Percentiles rank a stretch among this genome's conserved stretches.
These are phyloP conservation scores for Catostylus mosaicus DNA, from an alignment of 30 jellyfish, hydroid and myxozoan genomes.

Conservation along the genomic window DNA sequence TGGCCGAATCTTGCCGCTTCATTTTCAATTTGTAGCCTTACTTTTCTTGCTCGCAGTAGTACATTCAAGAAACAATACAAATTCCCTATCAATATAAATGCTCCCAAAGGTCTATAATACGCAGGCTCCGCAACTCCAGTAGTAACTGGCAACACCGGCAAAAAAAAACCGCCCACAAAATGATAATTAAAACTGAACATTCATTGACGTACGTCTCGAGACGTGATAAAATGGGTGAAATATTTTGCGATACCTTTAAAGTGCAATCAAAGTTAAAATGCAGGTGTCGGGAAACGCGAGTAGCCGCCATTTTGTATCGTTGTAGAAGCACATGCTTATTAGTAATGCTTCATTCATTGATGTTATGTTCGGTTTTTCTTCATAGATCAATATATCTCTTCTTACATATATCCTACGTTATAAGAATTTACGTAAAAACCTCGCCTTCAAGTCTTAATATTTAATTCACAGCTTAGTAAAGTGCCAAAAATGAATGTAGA, in stretches of 20 bases:
- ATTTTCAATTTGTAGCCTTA: slow-evolving; percentile 8
- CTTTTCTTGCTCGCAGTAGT: slow-evolving; percentile 4
- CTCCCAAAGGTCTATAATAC: not conserved
- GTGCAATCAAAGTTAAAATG: slow-evolving; percentile 12
- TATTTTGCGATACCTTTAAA: slow-evolving; percentile 4
- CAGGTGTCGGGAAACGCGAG: too few species aligned
- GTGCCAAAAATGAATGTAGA: too few species aligned
- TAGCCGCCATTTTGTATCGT: too few species aligned
- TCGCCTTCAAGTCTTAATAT: too few species aligned
- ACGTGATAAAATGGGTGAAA: slow-evolving; percentile 13
- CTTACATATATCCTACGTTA: too few species aligned
- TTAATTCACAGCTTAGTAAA: too few species aligned
- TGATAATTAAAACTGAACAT: not conserved
- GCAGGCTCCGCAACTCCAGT: not conserved
- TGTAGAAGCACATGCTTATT: too few species aligned
- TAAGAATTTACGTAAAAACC: too few species aligned
- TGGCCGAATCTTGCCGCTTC: slow-evolving; percentile 11
- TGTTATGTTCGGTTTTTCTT: too few species aligned
- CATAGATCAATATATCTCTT: too few species aligned
- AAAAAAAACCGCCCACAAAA: too few species aligned
- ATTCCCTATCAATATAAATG: not conserved
- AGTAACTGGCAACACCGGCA: not conserved
- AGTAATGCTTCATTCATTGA: too few species aligned
- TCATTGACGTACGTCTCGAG: not conserved
- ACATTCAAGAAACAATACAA: slow-evolving; percentile 18